Base-by-base conservation (phyloP, 2,113 vertebrate genomes). In the Cochlearius cochlearius region DNA sequence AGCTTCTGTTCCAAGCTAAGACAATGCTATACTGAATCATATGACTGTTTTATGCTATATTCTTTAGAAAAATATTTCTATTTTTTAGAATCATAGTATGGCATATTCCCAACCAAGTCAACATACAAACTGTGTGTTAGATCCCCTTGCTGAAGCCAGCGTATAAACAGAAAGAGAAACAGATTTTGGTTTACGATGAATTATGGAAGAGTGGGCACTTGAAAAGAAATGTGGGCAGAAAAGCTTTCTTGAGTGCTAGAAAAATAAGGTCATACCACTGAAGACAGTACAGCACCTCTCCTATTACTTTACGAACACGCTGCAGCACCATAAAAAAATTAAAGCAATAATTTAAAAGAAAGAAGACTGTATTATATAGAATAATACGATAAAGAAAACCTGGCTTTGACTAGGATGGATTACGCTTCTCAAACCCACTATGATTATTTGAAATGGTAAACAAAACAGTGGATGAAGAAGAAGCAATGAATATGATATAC, bases 361-460 rank as follows among this genome's bases (percentile, higher is more conserved):
- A 45, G 32, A 84, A 11, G 2, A 63, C 3, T 30, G 16, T 18
- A 39, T 39, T 75, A 10, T 25, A 71, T 21, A 56, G 47, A 15
- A 58, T 21, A 93, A 52, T 52, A 50, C 7, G 8, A 49, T 43
- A 26, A 56, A 78, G 43, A 34, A 45, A 85, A 30, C 10, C 47
- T 94, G 58, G 21, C 14, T 58, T 86, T 43, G 19, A 38, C 39
- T 69, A 36, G 38, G 30, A 90, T 73, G 50, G 92, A 87, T 69
- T 90, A 84, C 47, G 4, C 9, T 68, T 93, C 39, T 86, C 25
- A 86, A 69, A 32, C 9, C 30, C 50, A 34, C 36, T 66, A 47
- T 15, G 47, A 88, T 59, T 94, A 96, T 93, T 89, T 60, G 58
- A 94, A 89, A 82, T 45, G 16, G 41, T 86, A 85, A 95, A 93